A percentile compares a stretch with the other conserved stretches of the same genome.
These are phyloP conservation scores for Machimus rusticus DNA, from an alignment of 2,888 invertebrate genomes.

Conservation along the genomic window DNA sequence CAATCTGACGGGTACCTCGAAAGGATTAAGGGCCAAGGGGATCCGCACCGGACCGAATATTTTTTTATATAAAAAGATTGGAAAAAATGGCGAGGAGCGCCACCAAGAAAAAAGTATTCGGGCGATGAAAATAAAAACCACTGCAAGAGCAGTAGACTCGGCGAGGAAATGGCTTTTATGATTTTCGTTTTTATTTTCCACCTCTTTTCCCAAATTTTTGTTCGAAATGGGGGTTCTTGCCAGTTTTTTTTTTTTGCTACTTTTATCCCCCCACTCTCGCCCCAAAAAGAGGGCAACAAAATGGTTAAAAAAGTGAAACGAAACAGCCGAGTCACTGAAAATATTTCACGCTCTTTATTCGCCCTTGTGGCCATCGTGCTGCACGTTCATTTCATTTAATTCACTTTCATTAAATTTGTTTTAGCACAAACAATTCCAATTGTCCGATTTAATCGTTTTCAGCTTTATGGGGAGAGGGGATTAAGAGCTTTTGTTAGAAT, in stretches of 20 bases:
- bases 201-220: background rate
- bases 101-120: background rate
- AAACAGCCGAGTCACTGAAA: background rate
- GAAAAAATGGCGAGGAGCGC: background rate
- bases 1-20: background rate
- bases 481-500: slow-evolving; percentile 30
- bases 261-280: background rate
- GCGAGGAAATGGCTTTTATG: slow-evolving; percentile 16
- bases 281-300: background rate
- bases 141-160: background rate
- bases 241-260: background rate
- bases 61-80: background rate
- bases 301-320: background rate
- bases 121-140: background rate
- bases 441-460: slow-evolving; percentile 17
- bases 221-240: background rate
- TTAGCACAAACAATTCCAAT: slow-evolving; percentile 32
- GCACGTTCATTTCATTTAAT: slow-evolving; percentile 32
- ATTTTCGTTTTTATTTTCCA: background rate
- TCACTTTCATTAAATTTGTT: slow-evolving; percentile 36
- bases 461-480: background rate
- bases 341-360: slow-evolving; percentile 22
- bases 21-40: background rate
- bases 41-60: background rate
- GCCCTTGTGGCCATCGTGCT: background rate